Evolutionary conservation across 2,113 vertebrate species (phyloP), one percentile per base, ranked within the genome.

Genomic region (Halcyon malimbica): DNA sequence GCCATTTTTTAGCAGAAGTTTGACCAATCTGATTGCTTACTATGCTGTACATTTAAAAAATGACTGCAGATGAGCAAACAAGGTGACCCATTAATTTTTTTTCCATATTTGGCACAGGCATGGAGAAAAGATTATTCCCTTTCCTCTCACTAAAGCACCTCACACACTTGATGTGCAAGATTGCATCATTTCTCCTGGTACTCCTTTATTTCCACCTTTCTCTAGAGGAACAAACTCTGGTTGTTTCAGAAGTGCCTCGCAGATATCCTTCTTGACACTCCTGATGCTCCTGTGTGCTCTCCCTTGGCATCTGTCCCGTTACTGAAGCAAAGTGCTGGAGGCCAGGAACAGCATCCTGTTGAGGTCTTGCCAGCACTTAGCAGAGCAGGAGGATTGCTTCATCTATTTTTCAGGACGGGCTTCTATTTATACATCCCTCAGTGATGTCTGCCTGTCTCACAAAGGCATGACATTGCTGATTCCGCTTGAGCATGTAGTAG

Each of bases 101-200:
- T 50, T 35, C 26, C 0, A 0, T 57, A 15, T 39, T 19, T 56
- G 24, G 14, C 37, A n/a, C 12, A 44, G 15, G 5, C 7, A 20
- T 5, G 23, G 50, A 65, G n/a, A 59, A 85, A 5, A 56, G 26
- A 39, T 51, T 21, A 6, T 31, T 60, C 19, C 8, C 12, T 51
- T 77, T 48, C 62, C 26, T 79, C 68, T n/a, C 46, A 33, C 25
- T 37, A 48, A 69, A 65, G 8, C 16, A 23, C 15, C 28, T 81
- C 14, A 7, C 13, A 11, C 10, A 6, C 10, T 29, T 35, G 39
- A 63, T 0, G 1, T 11, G 6, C 23, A 23, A 68, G 17, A 33
- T 2, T 35, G 11, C n/a, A 20, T 5, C 4, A 0, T 68, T 79
- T 46, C 7, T 7, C 10, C 39, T 0, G 0, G 2, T 26, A 25